Conservation (phyloP, 2,113 vertebrate genomes). For the Penelope pileata region DNA sequence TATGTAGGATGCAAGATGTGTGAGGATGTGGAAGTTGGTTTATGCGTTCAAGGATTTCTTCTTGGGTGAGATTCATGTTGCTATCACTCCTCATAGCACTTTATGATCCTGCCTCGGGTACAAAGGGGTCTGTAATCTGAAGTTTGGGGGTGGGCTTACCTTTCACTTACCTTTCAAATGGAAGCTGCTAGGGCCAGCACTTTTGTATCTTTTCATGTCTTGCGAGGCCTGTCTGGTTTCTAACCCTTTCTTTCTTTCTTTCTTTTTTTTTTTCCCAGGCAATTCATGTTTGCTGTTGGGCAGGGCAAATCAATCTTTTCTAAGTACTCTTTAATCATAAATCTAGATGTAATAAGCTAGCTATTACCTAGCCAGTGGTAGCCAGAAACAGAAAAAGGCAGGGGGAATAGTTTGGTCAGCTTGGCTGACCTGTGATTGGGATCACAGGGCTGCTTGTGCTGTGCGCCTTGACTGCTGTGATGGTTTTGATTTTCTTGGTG, state of each 20-base stretch:
- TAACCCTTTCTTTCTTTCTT: constrained; percentile 32
- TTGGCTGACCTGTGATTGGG: background rate
- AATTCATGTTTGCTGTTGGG: constrained; percentile 47
- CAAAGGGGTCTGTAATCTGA: constrained; percentile 35
- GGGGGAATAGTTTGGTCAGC: background rate
- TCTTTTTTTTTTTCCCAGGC: background rate
- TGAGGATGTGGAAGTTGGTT: constrained; percentile 14
- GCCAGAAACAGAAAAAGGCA: constrained; percentile 13
- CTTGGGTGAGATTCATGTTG: background rate
- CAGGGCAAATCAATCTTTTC: constrained; percentile 55
- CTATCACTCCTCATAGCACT: background rate
- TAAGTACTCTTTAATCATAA: constrained; percentile 64
- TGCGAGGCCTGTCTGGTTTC: constrained; percentile 28
- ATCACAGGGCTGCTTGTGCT: background rate
- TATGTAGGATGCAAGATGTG: background rate
- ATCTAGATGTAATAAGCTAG: constrained; percentile 58
- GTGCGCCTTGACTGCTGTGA: background rate
- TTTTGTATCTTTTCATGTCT: constrained; percentile 30
- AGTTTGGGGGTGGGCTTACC: background rate
- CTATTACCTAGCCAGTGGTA: constrained; percentile 53
- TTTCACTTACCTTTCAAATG: constrained; percentile 31
- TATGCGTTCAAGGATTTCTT: background rate
- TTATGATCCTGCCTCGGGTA: constrained; percentile 39
- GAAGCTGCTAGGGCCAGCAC: constrained; percentile 20
- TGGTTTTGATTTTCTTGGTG: background rate